Conservation (phyloP, 1,140 invertebrate species). For the Drosophila yakuba region DNA sequence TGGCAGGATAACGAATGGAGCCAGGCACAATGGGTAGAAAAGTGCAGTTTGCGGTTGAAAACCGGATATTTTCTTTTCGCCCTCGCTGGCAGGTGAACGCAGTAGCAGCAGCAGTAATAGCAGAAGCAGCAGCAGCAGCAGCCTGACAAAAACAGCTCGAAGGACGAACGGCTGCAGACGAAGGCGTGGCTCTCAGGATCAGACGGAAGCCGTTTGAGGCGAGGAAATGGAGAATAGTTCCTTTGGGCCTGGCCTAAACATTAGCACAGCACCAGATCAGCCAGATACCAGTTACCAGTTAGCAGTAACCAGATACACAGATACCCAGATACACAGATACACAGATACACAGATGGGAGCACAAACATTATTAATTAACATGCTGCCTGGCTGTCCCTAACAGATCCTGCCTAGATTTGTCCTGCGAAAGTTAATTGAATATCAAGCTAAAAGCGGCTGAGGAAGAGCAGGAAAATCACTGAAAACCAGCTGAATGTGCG, state of each 20-base stretch:
- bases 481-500: conserved; percentile 24
- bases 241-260: neutral
- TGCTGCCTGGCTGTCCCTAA: conserved; percentile 21
- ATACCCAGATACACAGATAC: conserved; percentile 10
- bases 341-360: conserved; percentile 7
- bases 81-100: conserved; percentile 24
- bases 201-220: conserved; percentile 57
- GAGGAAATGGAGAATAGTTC: conserved; percentile 62
- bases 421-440: conserved; percentile 43
- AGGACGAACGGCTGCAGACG: conserved; percentile 13
- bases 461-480: conserved; percentile 32
- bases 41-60: conserved; percentile 73
- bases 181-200: conserved; percentile 30
- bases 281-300: conserved; percentile 11
- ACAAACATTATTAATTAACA: conserved; percentile 52
- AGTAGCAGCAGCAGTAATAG: neutral
- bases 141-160: conserved; percentile 44
- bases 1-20: conserved; percentile 29
- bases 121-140: neutral
- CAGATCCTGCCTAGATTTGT: conserved; percentile 13
- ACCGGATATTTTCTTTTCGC: conserved; percentile 68
- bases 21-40: conserved; percentile 64
- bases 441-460: conserved; percentile 1
- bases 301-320: too few species aligned
- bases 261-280: neutral